Evolutionary conservation across 2,113 vertebrate species (phyloP).

Genomic region (Macaca fascicularis): T2T-MFA8v1.1 NC_088387.1:2101001-2101500

Average conservation of each 20-base stretch:
- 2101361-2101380: not conserved
- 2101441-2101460: conserved; percentile 58
- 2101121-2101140: not conserved
- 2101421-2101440: conserved; percentile 39
- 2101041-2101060: not conserved
- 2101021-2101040: too few species aligned
- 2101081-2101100: rapidly evolving
- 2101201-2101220: not conserved
- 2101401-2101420: not conserved
- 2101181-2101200: not conserved
- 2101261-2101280: not conserved
- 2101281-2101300: too few species aligned
- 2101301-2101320: not conserved
- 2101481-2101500: not conserved
- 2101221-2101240: not conserved
- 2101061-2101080: not conserved
- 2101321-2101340: not conserved
- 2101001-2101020: not conserved
- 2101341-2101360: rapidly evolving
- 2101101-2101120: not conserved
- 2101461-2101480: conserved; percentile 11
- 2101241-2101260: not conserved
- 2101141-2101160: not conserved
- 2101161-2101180: not conserved
- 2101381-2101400: conserved; percentile 24